Percentiles rank a stretch among this genome's conserved stretches.
Evolutionary conservation across 2,797 vertebrate genomes (phyloP).

Genomic region (Gobio occitaniae): DNA sequence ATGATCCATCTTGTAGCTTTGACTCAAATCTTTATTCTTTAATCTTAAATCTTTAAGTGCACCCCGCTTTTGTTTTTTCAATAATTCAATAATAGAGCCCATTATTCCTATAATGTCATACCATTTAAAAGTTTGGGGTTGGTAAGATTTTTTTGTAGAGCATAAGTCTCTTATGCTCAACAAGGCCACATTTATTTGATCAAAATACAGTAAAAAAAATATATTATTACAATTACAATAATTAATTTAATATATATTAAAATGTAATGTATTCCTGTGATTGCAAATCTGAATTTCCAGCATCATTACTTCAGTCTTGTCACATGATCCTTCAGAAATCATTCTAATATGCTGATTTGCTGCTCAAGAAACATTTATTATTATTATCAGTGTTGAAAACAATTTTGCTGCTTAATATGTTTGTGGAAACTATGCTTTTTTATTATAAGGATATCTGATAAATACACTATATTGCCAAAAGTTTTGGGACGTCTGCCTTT

Average conservation of each 20-base stretch:
- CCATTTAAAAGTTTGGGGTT: background rate
- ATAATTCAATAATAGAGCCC: background rate
- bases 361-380: background rate
- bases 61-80: background rate
- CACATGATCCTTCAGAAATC: background rate
- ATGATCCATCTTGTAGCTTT: constrained; percentile 14
- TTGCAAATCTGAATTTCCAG: background rate
- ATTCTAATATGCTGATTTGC: background rate
- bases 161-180: background rate
- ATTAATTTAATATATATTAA: background rate
- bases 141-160: too few relatives aligned
- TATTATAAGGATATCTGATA: background rate
- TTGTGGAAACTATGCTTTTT: background rate
- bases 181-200: background rate
- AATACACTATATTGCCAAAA: too few relatives aligned
- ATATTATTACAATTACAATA: background rate
- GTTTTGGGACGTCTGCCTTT: too few relatives aligned
- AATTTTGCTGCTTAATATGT: background rate
- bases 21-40: background rate
- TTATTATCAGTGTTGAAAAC: background rate
- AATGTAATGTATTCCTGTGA: background rate
- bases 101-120: too few relatives aligned
- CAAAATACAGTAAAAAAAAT: background rate
- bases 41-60: background rate
- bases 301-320: background rate